Conservation (phyloP, 1,140 invertebrate species). For the Aphaenogaster rudis region DNA sequence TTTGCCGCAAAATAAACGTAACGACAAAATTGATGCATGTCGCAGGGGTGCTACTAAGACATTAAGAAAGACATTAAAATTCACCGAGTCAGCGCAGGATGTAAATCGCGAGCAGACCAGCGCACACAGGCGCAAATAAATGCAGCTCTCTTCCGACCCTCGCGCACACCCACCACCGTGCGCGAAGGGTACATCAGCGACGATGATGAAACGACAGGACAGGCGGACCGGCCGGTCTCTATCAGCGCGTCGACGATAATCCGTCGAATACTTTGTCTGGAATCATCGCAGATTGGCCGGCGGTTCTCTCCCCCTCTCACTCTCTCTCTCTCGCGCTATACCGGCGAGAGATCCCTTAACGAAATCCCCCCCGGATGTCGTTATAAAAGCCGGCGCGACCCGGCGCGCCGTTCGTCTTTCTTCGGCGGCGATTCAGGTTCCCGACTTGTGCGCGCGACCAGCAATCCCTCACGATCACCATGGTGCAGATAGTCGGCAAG, state of each 20-base stretch:
- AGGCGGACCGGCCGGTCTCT: conserved; percentile 1
- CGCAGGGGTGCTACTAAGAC: neutral
- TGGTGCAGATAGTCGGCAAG: conserved; percentile 83
- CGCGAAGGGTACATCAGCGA: conserved; percentile 13
- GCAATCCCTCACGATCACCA: conserved; percentile 43
- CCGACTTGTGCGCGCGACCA: conserved; percentile 31
- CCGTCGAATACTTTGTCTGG: conserved; percentile 67
- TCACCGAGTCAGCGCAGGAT: conserved; percentile 31
- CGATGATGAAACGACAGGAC: conserved; percentile 58
- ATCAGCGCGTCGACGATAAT: conserved; percentile 65
- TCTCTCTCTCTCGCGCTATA: neutral
- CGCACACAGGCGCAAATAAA: conserved; percentile 50
- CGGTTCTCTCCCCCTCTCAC: neutral
- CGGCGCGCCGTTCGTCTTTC: conserved; percentile 37
- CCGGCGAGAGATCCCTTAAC: neutral
- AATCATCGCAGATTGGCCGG: conserved; percentile 65
- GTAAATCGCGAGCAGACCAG: conserved; percentile 9
- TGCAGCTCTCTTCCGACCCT: conserved; percentile 24
- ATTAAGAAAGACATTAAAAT: conserved; percentile 35
- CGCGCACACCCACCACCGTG: neutral
- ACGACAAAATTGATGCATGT: neutral
- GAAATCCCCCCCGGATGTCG: conserved; percentile 57
- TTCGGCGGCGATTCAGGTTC: neutral
- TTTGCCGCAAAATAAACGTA: neutral
- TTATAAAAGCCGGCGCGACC: conserved; percentile 79